Conservation (phyloP, 2,888 invertebrate genomes). For the Geotrupes spiniger region DNA sequence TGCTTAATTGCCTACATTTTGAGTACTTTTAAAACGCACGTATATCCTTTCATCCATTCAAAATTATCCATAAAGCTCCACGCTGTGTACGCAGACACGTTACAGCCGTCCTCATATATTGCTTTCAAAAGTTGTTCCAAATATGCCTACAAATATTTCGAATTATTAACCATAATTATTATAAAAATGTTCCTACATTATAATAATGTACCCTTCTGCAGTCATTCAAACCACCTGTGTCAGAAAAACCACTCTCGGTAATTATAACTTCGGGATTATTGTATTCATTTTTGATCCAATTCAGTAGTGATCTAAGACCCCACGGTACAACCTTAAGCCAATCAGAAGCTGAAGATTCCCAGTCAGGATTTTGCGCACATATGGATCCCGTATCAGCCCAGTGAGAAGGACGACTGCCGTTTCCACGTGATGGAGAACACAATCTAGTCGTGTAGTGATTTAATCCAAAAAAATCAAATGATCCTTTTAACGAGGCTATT, state of each 20-base stretch:
- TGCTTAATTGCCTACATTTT: constrained; percentile 28
- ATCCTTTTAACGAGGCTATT: constrained; percentile 56
- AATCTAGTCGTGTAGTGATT: constrained; percentile 64
- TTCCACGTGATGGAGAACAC: constrained; percentile 17
- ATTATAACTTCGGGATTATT: constrained; percentile 59
- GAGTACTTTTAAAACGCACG: constrained; percentile 59
- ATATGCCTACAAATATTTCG: constrained; percentile 41
- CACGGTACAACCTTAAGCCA: constrained; percentile 58
- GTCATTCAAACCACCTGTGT: constrained; percentile 41
- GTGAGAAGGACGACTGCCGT: constrained; percentile 45
- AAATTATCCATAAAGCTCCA: constrained; percentile 77
- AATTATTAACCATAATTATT: background rate
- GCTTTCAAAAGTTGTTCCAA: constrained; percentile 54
- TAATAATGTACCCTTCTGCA: constrained; percentile 16
- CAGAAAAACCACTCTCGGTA: constrained; percentile 61
- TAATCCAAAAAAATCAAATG: constrained; percentile 70
- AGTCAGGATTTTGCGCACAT: constrained; percentile 48
- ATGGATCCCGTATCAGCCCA: constrained; percentile 49
- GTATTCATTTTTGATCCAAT: no score
- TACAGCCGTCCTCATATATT: no score
- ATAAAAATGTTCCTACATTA: constrained; percentile 12
- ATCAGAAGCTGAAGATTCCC: constrained; percentile 53
- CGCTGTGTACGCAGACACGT: constrained; percentile 62
- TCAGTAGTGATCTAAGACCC: no score
- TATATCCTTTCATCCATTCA: constrained; percentile 71